Evolutionary conservation across 2,888 invertebrate species (phyloP), one percentile per base, ranked within the genome.

Genomic region (Archips crataeganus): DNA sequence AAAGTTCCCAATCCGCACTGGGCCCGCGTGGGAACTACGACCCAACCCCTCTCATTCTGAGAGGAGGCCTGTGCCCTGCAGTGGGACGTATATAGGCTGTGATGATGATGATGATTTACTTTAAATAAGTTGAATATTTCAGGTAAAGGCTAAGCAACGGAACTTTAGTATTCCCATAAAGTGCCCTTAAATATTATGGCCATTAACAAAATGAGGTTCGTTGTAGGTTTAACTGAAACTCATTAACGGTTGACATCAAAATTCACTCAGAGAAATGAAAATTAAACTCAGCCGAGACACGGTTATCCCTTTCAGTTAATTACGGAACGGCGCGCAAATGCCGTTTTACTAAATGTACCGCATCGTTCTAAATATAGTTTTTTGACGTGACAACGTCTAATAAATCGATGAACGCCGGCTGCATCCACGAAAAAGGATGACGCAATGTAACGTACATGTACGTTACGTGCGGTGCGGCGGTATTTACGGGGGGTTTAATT

Each of bases 181-280:
- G 0, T 10, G 3, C 32, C 5, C 32, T 11, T 57, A 32, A 54
- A n/a, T n/a, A 60, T 60, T 39, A n/a, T 39, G 39, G 39, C 34
- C 60, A 60, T 60, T 36, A 60, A 39, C 60, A 11, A 57, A 57
- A 60, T 60, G 60, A 60, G 39, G 39, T 60, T 34, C 15, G 42
- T 3, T 42, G 62, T 62, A 51, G 32, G 9, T 49, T 51, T n/a
- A 57, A 42, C 42, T 23, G 42, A 57, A 66, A 57, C 42, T 57
- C 54, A 32, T 61, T 60, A 60, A 47, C 36, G 9, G 68, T 36
- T 60, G 32, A 60, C 67, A 67, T 47, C 68, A 47, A 60, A 60
- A 68, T 47, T 68, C 59, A 10, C 68, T 68, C 32, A 68, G 47
- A 60, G 36, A 60, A 60, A 47, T 36, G 60, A 68, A 61, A 32